These are phyloP conservation scores for Eulemur macaco DNA, from an alignment of 2,113 vertebrate genomes.

Conservation along the genomic window DNA sequence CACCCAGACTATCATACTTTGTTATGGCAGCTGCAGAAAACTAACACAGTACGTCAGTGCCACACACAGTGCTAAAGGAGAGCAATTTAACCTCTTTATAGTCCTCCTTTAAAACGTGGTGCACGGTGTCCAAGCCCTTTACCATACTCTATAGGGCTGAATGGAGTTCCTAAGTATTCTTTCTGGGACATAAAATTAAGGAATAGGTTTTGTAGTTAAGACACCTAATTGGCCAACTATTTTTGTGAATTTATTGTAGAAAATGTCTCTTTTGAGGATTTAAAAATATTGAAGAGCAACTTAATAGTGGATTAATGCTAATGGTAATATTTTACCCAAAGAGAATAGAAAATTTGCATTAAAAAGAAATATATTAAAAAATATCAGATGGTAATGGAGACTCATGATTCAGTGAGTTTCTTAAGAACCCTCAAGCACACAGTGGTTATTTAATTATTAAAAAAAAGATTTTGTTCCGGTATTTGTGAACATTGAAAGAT, in stretches of 20 bases:
- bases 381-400: not conserved
- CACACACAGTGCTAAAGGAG: rapidly evolving
- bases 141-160: not conserved
- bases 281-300: constrained; percentile 21
- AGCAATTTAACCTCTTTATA: not conserved
- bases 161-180: not conserved
- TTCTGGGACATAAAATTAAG: not conserved
- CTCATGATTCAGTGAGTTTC: not conserved
- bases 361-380: constrained; percentile 51
- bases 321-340: not conserved
- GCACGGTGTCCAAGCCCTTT: not conserved
- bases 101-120: not conserved
- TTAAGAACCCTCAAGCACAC: not conserved
- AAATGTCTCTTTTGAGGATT: not conserved
- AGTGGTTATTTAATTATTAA: not conserved
- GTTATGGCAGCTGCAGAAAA: not conserved
- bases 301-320: constrained; percentile 12
- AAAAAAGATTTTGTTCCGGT: not conserved
- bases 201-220: not conserved
- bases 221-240: not conserved
- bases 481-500: not conserved
- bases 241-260: constrained; percentile 25
- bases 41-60: not conserved
- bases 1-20: not conserved
- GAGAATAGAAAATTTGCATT: not conserved